These are phyloP conservation scores for Zosterops lateralis DNA, from an alignment of 2,113 vertebrate genomes.

Conservation along the genomic window DNA sequence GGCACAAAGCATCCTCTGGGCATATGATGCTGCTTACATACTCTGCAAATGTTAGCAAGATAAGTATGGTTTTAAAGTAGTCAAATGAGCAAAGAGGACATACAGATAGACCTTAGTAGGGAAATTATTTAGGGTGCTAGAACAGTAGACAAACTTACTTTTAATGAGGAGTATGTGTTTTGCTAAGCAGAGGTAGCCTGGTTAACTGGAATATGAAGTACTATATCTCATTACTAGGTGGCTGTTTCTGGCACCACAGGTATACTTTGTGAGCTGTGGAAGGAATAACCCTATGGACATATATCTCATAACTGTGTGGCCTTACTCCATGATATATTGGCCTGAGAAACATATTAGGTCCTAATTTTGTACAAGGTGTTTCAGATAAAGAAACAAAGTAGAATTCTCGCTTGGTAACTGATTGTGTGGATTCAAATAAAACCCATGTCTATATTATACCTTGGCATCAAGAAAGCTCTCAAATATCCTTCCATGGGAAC, in stretches of 20 bases:
- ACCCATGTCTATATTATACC: not conserved
- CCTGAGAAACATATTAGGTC: not conserved
- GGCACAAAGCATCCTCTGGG: not conserved
- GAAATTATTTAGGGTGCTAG: not conserved
- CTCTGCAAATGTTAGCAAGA: not conserved
- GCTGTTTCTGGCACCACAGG: not conserved
- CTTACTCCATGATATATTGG: not conserved
- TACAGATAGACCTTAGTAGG: not conserved
- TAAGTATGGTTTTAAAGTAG: not conserved
- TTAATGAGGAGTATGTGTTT: not conserved
- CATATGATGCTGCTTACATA: not conserved
- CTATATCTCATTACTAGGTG: not conserved
- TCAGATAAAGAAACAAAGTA: not conserved
- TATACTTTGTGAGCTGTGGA: not conserved
- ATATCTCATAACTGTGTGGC: not conserved
- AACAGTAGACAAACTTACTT: not conserved
- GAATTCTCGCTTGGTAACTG: not conserved
- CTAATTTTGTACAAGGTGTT: not conserved
- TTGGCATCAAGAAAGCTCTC: not conserved
- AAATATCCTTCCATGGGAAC: not conserved
- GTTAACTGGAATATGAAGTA: not conserved
- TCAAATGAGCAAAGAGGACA: not conserved
- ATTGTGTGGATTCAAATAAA: not conserved
- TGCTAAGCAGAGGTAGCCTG: not conserved
- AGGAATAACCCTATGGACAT: accelerated